Base-by-base conservation (phyloP, 2,113 vertebrate genomes). In the Platichthys stellatus region DNA sequence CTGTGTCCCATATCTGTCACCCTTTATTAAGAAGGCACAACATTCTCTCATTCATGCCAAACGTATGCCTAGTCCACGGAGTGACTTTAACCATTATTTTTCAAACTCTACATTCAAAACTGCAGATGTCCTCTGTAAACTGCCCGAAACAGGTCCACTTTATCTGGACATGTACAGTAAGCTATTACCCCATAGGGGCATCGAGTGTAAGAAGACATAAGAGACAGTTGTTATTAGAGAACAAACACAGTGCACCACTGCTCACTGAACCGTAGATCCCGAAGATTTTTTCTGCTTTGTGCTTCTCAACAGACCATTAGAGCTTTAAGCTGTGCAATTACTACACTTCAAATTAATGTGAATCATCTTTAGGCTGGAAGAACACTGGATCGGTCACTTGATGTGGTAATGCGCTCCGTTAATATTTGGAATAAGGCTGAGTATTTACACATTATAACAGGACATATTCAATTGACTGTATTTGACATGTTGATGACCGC, bases 1-100 rank as follows among this genome's bases (percentile, higher is more conserved):
- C 75, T 64, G 57, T 87, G 85, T 72, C 81, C 88, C 86, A 88
- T 51, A 92, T 92, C 76, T 89, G 88, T 90, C 88, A 71, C 57
- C 76, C 60, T 73, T 67, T 78, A 78, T 91, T 84, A 84, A 77
- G 74, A 74, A 69, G 67, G 35, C 74, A 56, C 64, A 62, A 69
- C 45, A 69, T 81, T 74, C 68, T 83, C 72, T 73, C 61, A 62
- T 78, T 77, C 57, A 62, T 11, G 80, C 10, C 10, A 7, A 72
- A 56, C 60, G 64, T 58, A 74, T 69, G 53, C 65, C 62, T 24
- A 12, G 24, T 26, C 60, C 40, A 65, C 24, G 21, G 40, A 47
- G 8, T 61, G 77, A 67, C 60, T 72, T 70, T 20, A 6, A 57
- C 82, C 66, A 74, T 24, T 31, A 26, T 15, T 40, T 76, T 28